A percentile compares a stretch with the other conserved stretches of the same genome.
These are phyloP conservation scores for Mormyrus iriodes DNA, from an alignment of 2,113 vertebrate genomes.

Conservation along the genomic window DNA sequence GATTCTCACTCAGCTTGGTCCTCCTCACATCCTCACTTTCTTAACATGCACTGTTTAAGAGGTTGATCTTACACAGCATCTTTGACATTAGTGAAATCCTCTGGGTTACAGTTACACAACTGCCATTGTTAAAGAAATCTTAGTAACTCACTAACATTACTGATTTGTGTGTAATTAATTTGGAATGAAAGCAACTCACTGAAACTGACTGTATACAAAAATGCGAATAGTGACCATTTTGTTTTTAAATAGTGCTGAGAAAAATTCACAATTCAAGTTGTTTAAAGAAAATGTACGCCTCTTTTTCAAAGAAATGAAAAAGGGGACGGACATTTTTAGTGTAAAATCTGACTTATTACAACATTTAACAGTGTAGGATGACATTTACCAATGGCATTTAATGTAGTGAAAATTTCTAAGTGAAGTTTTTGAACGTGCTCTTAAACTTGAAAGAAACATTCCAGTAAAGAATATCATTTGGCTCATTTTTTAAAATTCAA, in stretches of 20 bases:
- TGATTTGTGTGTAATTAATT: background rate
- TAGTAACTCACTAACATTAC: background rate
- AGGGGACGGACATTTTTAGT: background rate
- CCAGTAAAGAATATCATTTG: background rate
- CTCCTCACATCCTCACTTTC: background rate
- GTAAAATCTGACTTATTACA: background rate
- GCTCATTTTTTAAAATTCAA: background rate
- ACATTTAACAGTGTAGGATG: background rate
- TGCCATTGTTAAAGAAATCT: background rate
- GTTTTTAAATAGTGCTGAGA: background rate
- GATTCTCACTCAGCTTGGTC: constrained; percentile 35
- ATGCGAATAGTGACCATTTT: background rate
- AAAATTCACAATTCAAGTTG: background rate
- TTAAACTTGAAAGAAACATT: background rate
- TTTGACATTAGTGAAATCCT: background rate
- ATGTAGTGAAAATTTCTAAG: background rate
- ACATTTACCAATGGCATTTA: background rate
- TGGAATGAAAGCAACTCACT: background rate
- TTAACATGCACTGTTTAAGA: background rate
- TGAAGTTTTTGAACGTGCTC: background rate
- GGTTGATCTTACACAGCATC: background rate
- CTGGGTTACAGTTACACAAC: background rate
- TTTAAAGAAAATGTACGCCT: background rate
- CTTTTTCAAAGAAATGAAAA: background rate
- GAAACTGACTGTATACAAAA: background rate